These are phyloP conservation scores for Aspidoscelis tigris DNA, from an alignment of 2,113 vertebrate genomes.

Conservation along the genomic window DNA sequence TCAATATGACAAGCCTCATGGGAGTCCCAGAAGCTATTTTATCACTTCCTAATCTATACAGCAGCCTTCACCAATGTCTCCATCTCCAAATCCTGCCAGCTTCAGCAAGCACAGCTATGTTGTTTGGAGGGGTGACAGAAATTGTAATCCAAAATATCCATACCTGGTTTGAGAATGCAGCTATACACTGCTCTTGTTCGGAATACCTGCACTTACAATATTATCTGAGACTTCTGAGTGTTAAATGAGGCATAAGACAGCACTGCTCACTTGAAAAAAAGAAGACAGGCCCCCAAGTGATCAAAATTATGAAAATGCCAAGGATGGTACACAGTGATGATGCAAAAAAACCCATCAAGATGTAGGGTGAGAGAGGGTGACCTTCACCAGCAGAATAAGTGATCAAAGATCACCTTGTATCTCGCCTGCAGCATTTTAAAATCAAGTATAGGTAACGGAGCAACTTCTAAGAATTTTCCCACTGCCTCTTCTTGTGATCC, in stretches of 20 bases:
- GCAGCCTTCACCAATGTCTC: too few relatives aligned
- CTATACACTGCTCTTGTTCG: not conserved
- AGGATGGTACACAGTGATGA: too few relatives aligned
- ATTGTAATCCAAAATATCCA: not conserved
- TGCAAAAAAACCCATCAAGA: not conserved
- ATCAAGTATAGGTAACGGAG: not conserved
- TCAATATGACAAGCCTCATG: too few relatives aligned
- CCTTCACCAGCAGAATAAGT: too few relatives aligned
- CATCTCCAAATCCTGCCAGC: too few relatives aligned
- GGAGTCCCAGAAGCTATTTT: too few relatives aligned
- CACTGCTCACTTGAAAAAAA: not conserved
- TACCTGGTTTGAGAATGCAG: too few relatives aligned
- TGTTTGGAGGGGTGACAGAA: too few relatives aligned
- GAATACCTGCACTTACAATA: not conserved
- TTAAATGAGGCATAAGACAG: not conserved
- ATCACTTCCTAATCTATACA: too few relatives aligned
- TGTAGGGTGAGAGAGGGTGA: not conserved
- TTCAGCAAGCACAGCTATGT: too few relatives aligned
- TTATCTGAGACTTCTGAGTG: not conserved
- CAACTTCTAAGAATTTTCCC: not conserved
- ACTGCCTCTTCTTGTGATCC: not conserved
- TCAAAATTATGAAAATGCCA: not conserved
- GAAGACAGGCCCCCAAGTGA: not conserved
- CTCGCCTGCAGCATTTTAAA: not conserved
- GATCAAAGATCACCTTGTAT: not conserved